Percentiles rank a stretch among this genome's conserved stretches.
Conservation (phyloP, 2,113 vertebrate genomes). For the Larimichthys polyactis region DNA sequence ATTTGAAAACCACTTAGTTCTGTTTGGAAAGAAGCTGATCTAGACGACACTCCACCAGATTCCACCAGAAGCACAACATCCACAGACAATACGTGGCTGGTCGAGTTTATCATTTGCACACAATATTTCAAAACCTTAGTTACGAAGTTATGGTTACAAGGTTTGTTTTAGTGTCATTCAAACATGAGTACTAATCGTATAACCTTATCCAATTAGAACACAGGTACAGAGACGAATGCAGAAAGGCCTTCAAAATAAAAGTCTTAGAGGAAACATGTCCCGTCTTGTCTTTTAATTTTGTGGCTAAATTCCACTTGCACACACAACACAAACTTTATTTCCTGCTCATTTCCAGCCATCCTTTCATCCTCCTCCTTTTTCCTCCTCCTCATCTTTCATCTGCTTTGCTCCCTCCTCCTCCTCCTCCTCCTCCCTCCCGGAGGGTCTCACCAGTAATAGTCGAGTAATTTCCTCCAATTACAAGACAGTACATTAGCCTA, state of each 20-base stretch:
- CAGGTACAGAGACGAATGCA: neutral
- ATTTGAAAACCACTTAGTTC: no score
- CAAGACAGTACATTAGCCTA: constrained; percentile 91
- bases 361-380: neutral
- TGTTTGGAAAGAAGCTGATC: no score
- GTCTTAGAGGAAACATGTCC: neutral
- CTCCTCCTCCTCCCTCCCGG: constrained; percentile 87
- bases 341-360: constrained; percentile 10
- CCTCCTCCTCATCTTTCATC: constrained; percentile 76
- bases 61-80: no score
- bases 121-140: no score
- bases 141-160: no score
- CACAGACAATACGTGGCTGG: no score
- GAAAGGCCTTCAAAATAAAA: neutral
- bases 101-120: no score
- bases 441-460: constrained; percentile 88
- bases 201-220: no score
- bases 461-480: constrained; percentile 89
- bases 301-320: neutral
- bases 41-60: no score
- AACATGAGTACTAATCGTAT: no score
- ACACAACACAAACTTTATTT: neutral
- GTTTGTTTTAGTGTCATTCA: no score
- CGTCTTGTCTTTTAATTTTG: neutral
- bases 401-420: constrained; percentile 81